These are phyloP conservation scores for Drosophila mojavensis DNA, from an alignment of 1,140 invertebrate species.

Conservation along the genomic window DNA sequence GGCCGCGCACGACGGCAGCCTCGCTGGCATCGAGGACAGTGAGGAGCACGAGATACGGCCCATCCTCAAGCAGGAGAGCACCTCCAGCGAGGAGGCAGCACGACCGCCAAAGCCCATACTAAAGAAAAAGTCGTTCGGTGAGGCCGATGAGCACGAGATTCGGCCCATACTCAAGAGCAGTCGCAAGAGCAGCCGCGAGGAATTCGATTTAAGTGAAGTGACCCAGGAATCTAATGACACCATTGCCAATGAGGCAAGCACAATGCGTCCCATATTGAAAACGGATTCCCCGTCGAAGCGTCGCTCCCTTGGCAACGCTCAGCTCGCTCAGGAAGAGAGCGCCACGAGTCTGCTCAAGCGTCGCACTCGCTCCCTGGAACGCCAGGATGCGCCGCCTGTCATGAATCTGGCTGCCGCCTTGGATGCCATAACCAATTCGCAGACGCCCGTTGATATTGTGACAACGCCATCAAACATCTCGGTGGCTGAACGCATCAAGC, in stretches of 20 bases:
- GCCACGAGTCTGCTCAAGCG: slow-evolving; percentile 57
- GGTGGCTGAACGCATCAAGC: slow-evolving; percentile 80
- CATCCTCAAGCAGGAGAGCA: slow-evolving; percentile 88
- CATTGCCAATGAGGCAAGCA: slow-evolving; percentile 14
- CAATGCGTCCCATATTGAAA: slow-evolving; percentile 71
- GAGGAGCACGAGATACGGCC: slow-evolving; percentile 88
- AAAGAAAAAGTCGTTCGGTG: slow-evolving; percentile 92
- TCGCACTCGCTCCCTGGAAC: slow-evolving; percentile 79
- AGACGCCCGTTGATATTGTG: slow-evolving; percentile 58
- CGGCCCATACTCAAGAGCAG: slow-evolving; percentile 91
- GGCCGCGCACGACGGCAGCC: slow-evolving; percentile 43
- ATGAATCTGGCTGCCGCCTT: slow-evolving; percentile 71
- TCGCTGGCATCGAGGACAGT: slow-evolving; percentile 61
- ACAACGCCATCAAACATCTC: slow-evolving; percentile 61
- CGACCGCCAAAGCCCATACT: slow-evolving; percentile 90
- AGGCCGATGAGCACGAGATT: slow-evolving; percentile 89
- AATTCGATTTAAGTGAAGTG: slow-evolving; percentile 63
- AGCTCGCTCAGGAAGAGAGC: slow-evolving; percentile 15
- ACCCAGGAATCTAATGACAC: slow-evolving; percentile 42
- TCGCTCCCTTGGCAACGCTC: slow-evolving; percentile 54
- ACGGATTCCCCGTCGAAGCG: slow-evolving; percentile 79
- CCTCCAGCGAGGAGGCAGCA: slow-evolving; percentile 64
- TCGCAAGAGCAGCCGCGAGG: slow-evolving; percentile 86
- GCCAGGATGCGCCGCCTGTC: slow-evolving; percentile 61
- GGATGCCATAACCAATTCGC: slow-evolving; percentile 67